A percentile compares a stretch with the other conserved stretches of the same genome.
Evolutionary conservation across 2,797 vertebrate genomes (phyloP).

Genomic region (Takifugu ocellatus): DNA sequence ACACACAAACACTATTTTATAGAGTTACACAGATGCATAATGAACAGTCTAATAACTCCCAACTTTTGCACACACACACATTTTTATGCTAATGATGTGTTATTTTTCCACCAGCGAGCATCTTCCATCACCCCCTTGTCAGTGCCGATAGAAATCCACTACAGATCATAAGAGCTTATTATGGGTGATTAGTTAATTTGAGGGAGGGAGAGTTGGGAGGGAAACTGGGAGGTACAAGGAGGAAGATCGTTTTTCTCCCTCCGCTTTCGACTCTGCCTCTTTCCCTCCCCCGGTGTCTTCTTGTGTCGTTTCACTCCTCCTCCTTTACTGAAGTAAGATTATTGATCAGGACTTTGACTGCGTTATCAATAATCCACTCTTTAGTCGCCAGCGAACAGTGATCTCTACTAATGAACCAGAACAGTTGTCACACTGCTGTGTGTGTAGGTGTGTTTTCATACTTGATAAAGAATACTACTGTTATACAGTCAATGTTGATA

Average conservation of each 20-base stretch:
- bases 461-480: not conserved
- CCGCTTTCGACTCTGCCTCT: not conserved
- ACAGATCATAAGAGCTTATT: slow-evolving; percentile 94
- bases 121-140: slow-evolving; percentile 86
- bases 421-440: slow-evolving; percentile 48
- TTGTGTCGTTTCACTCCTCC: slow-evolving; percentile 10
- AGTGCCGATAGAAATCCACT: slow-evolving; percentile 86
- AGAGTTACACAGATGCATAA: slow-evolving; percentile 52
- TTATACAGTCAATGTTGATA: not conserved
- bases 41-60: slow-evolving; percentile 19
- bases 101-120: slow-evolving; percentile 80
- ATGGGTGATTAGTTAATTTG: slow-evolving; percentile 90
- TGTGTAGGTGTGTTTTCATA: slow-evolving; percentile 4
- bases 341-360: slow-evolving; percentile 64
- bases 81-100: slow-evolving; percentile 86
- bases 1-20: slow-evolving; percentile 16
- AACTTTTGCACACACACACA: slow-evolving; percentile 23
- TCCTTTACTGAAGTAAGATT: slow-evolving; percentile 37
- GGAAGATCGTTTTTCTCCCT: slow-evolving; percentile 44
- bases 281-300: slow-evolving; percentile 10
- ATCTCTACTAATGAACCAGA: slow-evolving; percentile 71
- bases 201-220: slow-evolving; percentile 51
- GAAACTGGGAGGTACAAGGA: slow-evolving; percentile 55
- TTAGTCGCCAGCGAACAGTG: slow-evolving; percentile 57
- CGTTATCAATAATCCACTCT: slow-evolving; percentile 75